Percentiles rank a stretch among this genome's conserved stretches.
Evolutionary conservation across 2,888 invertebrate species (phyloP).

Genomic region (Tetrapedia diversipes): DNA sequence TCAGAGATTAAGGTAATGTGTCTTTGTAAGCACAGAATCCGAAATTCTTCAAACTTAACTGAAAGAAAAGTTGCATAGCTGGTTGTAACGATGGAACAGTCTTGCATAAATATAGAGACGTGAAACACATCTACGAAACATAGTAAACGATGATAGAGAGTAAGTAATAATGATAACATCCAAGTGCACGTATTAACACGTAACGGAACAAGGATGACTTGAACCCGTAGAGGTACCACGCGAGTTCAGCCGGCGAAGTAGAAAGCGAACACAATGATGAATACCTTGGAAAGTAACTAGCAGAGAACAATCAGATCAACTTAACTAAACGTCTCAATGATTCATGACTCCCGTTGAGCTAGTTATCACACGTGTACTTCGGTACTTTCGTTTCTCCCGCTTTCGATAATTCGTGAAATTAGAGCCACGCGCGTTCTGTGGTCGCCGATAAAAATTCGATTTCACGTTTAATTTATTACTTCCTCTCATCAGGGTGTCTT

Average conservation of each 20-base stretch:
- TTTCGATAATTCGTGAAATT: slow-evolving; percentile 30
- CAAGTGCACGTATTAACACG: not conserved
- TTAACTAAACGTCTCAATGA: slow-evolving; percentile 36
- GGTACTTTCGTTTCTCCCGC: slow-evolving; percentile 29
- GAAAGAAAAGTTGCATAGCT: no score
- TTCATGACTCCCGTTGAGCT: slow-evolving; percentile 18
- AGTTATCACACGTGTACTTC: slow-evolving; percentile 21
- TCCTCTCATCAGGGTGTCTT: not conserved
- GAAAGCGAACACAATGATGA: slow-evolving; percentile 49
- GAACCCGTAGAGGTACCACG: not conserved
- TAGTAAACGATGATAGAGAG: not conserved
- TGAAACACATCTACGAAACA: no score
- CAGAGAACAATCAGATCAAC: slow-evolving; percentile 25
- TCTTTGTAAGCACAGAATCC: no score
- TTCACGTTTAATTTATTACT: slow-evolving; percentile 1
- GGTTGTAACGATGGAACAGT: no score
- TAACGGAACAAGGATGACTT: slow-evolving; percentile 3
- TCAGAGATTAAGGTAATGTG: no score
- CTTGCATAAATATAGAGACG: no score
- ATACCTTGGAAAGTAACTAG: slow-evolving; percentile 49
- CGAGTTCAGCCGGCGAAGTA: not conserved
- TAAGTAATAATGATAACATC: not conserved
- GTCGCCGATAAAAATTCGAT: not conserved
- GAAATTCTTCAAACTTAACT: no score
- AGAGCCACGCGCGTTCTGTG: not conserved